Evolutionary conservation across 2,797 vertebrate species (phyloP).

Genomic region (Philypnodon macrostomus): DNA sequence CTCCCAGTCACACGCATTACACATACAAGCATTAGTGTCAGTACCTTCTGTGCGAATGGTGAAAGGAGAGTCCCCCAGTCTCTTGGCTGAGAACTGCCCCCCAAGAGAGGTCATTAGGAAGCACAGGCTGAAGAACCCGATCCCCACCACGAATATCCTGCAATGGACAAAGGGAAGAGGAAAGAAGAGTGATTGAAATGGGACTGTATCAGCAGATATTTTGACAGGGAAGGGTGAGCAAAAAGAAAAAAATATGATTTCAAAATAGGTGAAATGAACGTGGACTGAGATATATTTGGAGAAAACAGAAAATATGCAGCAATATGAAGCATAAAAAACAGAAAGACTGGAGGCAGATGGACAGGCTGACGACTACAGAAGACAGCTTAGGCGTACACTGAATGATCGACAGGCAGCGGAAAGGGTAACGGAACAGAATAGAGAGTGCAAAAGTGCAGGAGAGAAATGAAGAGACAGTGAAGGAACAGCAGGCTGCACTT

Average conservation of each 20-base stretch:
- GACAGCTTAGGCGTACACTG: slow-evolving; percentile 5
- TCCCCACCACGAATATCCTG: slow-evolving; percentile 91
- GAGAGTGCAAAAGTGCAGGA: slow-evolving; percentile 4
- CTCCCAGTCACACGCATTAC: too few relatives aligned
- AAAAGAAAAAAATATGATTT: slow-evolving; percentile 24
- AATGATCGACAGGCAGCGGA: slow-evolving; percentile 4
- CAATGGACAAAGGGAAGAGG: slow-evolving; percentile 37
- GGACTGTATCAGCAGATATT: slow-evolving; percentile 18
- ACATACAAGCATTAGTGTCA: too few relatives aligned
- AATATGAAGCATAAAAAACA: slow-evolving; percentile 7
- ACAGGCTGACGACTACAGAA: slow-evolving; percentile 12
- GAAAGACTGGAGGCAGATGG: slow-evolving; percentile 5
- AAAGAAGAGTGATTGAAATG: slow-evolving; percentile 26
- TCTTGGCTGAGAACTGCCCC: slow-evolving; percentile 91
- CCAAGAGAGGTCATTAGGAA: slow-evolving; percentile 95
- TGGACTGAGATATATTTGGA: neutral
- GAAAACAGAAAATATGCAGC: slow-evolving; percentile 5
- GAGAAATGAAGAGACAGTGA: slow-evolving; percentile 15
- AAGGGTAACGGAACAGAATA: neutral
- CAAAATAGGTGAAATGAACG: slow-evolving; percentile 2
- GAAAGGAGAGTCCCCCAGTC: slow-evolving; percentile 90
- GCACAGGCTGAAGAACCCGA: slow-evolving; percentile 94
- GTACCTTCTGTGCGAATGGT: slow-evolving; percentile 93
- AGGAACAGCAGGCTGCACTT: slow-evolving; percentile 25
- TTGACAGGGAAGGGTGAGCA: slow-evolving; percentile 29